Base-by-base conservation (phyloP, 1,140 invertebrate species). In the Drosophila grimshawi region DNA sequence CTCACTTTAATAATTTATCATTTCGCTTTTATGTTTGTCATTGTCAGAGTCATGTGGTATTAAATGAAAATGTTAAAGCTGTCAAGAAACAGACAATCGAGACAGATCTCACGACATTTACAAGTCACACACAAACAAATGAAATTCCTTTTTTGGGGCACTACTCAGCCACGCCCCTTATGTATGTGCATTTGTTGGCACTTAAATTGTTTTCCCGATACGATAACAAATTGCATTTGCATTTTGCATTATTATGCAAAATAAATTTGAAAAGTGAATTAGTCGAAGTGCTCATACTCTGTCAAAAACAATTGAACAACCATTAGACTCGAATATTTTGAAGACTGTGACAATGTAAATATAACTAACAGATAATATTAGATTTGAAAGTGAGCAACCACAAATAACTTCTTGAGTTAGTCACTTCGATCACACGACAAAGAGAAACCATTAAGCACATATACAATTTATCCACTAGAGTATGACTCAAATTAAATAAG, bases 91-190 rank as follows among this genome's bases (percentile, higher is more conserved):
- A 19, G 19, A 19, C 19, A 19, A 19, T 19, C 19, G 19, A 19
- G 19, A 19, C 19, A 19, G 19, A 19, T 19, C 19, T 19, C 37
- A 27, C 64, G 39, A 45, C 62, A 51, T 37, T 19, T 19, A 52
- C 46, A 43, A 2, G 0, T 10, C 39, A 59, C 55, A 64, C 37
- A 53, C 11, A 49, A 56, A 56, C 60, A 53, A 74, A 74, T 62
- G 51, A 51, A 56, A 69, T 62, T 73, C 80, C 82, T 73, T 86
- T 77, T 86, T 86, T 86, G 83, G 83, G 75, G 61, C 66, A 27
- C 48, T 37, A 2, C 3, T n/a, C 43, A 48, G 61, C 63, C 73
- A 77, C 61, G 68, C 81, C 81, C 57, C 48, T 19, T 37, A 43
- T 45, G 32, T 65, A 66, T 60, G 32, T 52, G 48, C 39, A 67